Base-by-base conservation (phyloP, 2,113 vertebrate genomes). In the Atherinomorus stipes region DNA sequence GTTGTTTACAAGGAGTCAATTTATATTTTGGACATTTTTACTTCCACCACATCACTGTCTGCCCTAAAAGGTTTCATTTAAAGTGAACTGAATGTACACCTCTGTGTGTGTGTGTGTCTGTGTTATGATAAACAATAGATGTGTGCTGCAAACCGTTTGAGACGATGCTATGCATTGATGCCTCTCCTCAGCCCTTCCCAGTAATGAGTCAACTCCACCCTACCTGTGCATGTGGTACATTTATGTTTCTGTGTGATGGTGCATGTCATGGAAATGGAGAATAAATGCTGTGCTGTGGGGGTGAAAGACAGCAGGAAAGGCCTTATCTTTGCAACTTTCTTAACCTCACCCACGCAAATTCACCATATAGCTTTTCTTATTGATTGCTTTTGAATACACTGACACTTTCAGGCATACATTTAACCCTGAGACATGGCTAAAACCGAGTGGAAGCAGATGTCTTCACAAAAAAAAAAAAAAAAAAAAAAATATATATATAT, bases 231-330 rank as follows among this genome's bases (percentile, higher is more conserved):
- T 64, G 40, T 65, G 69, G 40, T 52, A 57, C 73, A 28, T 63
- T 57, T 63, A 50, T 45, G 62, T 68, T 60, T 38, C 21, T 37
- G 60, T 58, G 57, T 80, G 82, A 65, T 67, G 59, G 60, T 50
- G 64, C 72, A 80, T 49, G 84, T 73, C 75, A 85, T 81, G 84
- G 85, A 81, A 88, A 88, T 81, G 37, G 75, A 70, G 50, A 42
- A 78, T 63, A 89, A 84, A 90, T 76, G 86, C 47, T 80, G 70
- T 54, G 65, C 7, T 53, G 53, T 57, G 65, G 62, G 56, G 40
- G 56, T 64, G 56, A 72, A 47, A 47, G 16, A 47, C 2, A 34
- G 31, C 50, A 58, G 28, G 11, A 79, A 45, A 69, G 45, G 49
- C 56, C 61, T 38, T 84, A 89, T 71, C 76, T 83, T 59, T 57